Evolutionary conservation across 2,888 invertebrate species (phyloP).

Genomic region (Artemia sinica): DNA sequence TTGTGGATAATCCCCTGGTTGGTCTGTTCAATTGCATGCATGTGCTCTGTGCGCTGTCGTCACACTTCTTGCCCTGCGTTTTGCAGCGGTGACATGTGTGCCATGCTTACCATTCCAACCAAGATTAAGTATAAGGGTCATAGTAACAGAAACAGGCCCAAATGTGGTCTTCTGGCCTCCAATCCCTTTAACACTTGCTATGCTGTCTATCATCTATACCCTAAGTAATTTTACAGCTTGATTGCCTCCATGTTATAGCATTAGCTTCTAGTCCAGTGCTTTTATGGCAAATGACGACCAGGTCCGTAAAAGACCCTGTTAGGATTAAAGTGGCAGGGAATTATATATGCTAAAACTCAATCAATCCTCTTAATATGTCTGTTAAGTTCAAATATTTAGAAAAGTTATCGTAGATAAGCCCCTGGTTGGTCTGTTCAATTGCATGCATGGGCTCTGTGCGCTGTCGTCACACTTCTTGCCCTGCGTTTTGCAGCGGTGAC

Average conservation of each 20-base stretch:
- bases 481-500: neutral
- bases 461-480: neutral
- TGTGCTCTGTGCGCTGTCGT: neutral
- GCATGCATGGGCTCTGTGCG: neutral
- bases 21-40: neutral
- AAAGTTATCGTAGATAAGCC: too few relatives aligned
- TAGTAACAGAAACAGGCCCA: neutral
- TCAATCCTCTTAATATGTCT: too few relatives aligned
- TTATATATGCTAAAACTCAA: too few relatives aligned
- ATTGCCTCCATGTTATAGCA: too few relatives aligned
- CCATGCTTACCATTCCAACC: neutral
- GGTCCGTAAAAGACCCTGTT: too few relatives aligned
- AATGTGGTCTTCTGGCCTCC: constrained; percentile 2
- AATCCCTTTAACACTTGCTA: neutral
- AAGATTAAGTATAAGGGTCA: constrained; percentile 12
- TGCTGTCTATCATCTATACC: too few relatives aligned
- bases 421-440: neutral
- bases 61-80: neutral
- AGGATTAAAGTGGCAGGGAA: too few relatives aligned
- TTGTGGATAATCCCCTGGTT: too few relatives aligned
- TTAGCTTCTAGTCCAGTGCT: too few relatives aligned
- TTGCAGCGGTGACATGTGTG: neutral
- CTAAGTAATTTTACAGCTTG: too few relatives aligned
- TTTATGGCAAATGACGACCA: too few relatives aligned
- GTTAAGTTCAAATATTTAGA: too few relatives aligned